Base-by-base conservation (phyloP, 2,888 invertebrate genomes). In the Coelinius sp. region DNA sequence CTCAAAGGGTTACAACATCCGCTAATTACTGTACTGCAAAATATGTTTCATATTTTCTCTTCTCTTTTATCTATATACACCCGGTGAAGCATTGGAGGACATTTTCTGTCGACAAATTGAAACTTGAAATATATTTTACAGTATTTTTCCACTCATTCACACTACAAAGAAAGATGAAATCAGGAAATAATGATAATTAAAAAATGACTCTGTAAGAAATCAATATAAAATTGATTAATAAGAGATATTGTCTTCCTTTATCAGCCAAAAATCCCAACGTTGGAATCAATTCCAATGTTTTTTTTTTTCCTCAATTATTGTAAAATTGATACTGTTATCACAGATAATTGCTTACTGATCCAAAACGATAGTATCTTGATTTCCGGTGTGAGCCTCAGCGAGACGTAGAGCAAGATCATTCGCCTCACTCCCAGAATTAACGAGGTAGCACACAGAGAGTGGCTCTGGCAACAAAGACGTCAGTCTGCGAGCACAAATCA, bases 381-480 rank as follows among this genome's bases (percentile, higher is more conserved):
- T 93, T 82, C 94, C 93, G 0, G 98, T 98, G 87, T 97, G 95
- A 68, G 95, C 93, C 75, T 94, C 91, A 0, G 98, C 97, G 74
- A 99, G 89, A 73, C 98, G 92, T 46, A 99, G 88, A 0, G 99
- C 99, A 80, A 99, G 91, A 89, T 99, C 99, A 88, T 99, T 99
- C 7, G 99, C 99, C 89, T 99, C 99, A 5, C 98, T 99, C 8
- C 99, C 99, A 0, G 99, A 99, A 89, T 99, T 99, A 69, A 98
- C 97, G 86, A 99, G 94, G 89, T 95, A 99, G 84, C 98, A 97
- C 3, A 98, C 96, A 17, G 95, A 95, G 41, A 99, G 89, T 31
- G 92, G 90, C 70, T 93, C 92, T 0, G 99, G 99, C 88, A 99
- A 90, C 2, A 95, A 94, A 70, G 91, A 91, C 14, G 94, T 92